Base-by-base conservation (phyloP, 2,888 invertebrate species). In the Lasioglossum marginatum region DNA sequence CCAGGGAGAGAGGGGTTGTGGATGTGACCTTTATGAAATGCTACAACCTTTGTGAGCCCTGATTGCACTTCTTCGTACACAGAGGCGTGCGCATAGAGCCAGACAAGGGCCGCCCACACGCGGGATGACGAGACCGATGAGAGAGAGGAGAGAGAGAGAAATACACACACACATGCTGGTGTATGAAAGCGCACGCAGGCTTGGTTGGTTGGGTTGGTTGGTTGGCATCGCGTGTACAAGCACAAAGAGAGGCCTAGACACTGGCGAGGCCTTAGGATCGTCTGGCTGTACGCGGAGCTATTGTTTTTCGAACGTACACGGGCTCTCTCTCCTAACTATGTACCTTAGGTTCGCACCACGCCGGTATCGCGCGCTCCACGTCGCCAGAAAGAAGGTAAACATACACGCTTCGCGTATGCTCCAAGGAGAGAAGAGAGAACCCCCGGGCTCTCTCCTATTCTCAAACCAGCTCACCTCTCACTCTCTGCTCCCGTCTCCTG, bases 1-100 rank as follows among this genome's bases (percentile, higher is more conserved):
- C 89, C 85, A 89, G 93, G 91, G 91, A 90, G 86, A 79, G 83
- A 81, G 84, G 87, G 82, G 85, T 73, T 84, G 84, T 83, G 85
- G 81, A 90, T 92, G 87, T 92, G 93, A 93, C 93, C 93, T 93
- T 93, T 93, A 92, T 93, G 90, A 93, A 93, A 93, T 93, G 93
- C 87, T 93, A 92, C 91, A 92, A 92, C 92, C 93, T 93, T 91
- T 93, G 91, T 89, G 87, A 88, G 88, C 88, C 90, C 90, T 92
- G 92, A 92, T 92, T 93, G 91, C 91, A 90, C 90, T 90, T 88
- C 90, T 90, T 90, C 87, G 45, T 45, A 48, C 71, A 40, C 19
- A 79, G 45, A 66, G 66, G 60, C 66, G 66, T 34, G 66, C 66
- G 10, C 34, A 34, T 66, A 66, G 66, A 66, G 10, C 34, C 66